Evolutionary conservation across 2,888 invertebrate genomes (phyloP).

Genomic region (Ichneumoninae sp.): DNA sequence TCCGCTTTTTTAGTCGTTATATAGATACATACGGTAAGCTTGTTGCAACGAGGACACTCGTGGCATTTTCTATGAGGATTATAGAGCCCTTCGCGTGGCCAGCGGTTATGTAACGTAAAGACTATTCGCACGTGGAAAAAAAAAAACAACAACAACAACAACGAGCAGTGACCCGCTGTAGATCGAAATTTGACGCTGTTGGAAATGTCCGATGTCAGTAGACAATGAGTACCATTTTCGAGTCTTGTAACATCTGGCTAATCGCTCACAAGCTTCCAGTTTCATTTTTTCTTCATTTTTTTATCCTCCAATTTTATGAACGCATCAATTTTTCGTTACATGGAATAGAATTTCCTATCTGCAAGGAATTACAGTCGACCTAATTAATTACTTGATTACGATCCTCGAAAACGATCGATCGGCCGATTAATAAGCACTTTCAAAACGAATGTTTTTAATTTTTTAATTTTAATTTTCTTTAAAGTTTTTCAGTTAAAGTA

Average conservation of each 20-base stretch:
- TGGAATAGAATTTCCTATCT: not conserved
- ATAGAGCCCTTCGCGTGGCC: not conserved
- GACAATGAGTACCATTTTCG: not conserved
- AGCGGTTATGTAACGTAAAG: constrained; percentile 44
- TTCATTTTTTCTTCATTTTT: not conserved
- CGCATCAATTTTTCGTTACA: not conserved
- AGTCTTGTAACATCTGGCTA: constrained; percentile 46
- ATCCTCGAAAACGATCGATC: not conserved
- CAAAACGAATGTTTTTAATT: not conserved
- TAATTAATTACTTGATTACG: not conserved
- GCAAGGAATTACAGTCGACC: not conserved
- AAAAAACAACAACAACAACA: not conserved
- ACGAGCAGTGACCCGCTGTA: constrained; percentile 13
- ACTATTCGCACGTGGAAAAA: constrained; percentile 2
- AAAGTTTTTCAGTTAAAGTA: not conserved
- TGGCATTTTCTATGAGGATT: constrained; percentile 32
- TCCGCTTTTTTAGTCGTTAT: not conserved
- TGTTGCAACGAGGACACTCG: constrained; percentile 17
- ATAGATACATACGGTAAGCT: not conserved
- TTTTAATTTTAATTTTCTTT: not conserved
- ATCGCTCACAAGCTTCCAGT: constrained; percentile 30
- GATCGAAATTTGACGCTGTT: constrained; percentile 22
- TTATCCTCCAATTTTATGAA: not conserved
- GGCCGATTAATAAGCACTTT: not conserved
- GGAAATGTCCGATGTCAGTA: not conserved